Percentiles rank a stretch among this genome's conserved stretches.
These are phyloP conservation scores for Aselliscus stoliczkanus DNA, from an alignment of 2,797 vertebrate genomes.

Conservation along the genomic window DNA sequence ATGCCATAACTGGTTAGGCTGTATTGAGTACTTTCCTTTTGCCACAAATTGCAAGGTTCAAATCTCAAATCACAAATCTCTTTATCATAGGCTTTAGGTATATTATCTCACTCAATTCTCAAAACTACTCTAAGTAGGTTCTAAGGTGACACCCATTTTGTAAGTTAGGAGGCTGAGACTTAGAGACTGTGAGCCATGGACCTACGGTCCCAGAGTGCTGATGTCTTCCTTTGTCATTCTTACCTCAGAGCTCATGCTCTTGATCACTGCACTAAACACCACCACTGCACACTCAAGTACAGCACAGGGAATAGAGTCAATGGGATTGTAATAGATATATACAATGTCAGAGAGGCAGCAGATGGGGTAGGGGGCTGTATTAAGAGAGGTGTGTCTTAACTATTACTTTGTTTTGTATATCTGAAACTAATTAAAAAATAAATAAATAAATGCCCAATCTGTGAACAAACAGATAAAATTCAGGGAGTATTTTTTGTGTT, in stretches of 20 bases:
- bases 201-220: no score
- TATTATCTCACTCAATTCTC: not conserved
- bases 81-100: not conserved
- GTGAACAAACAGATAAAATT: not conserved
- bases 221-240: not conserved
- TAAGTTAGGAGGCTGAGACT: not conserved
- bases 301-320: no score
- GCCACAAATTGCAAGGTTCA: not conserved
- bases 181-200: not conserved
- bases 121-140: not conserved
- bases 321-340: no score
- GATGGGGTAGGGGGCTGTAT: no score
- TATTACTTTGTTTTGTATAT: no score
- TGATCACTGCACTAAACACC: not conserved
- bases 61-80: not conserved
- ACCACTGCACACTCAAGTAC: not conserved
- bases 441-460: not conserved
- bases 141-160: rapidly evolving
- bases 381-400: no score
- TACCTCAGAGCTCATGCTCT: not conserved
- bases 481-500: not conserved
- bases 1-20: not conserved
- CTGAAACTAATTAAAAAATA: no score
- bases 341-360: no score
- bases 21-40: not conserved